phyloP scores from a whole-genome alignment of 2,113 vertebrate species.

The Nothobranchius kuhntae region DNA sequence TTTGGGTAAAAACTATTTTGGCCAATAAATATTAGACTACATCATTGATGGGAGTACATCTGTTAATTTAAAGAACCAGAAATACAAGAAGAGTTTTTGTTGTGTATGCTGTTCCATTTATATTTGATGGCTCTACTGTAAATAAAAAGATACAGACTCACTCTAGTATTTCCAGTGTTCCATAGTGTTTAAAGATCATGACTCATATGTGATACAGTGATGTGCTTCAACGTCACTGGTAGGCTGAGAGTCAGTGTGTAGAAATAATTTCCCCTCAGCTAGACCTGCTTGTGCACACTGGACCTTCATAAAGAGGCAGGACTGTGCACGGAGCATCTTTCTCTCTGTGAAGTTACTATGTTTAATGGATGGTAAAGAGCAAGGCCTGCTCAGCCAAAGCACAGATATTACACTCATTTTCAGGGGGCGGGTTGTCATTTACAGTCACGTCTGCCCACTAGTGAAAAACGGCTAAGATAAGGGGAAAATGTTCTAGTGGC shows the following conservation, averaged over 20 bases:
- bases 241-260: constrained; percentile 26
- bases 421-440: constrained; percentile 50
- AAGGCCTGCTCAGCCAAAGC: constrained; percentile 46
- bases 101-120: too few relatives aligned
- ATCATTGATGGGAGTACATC: too few relatives aligned
- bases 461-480: constrained; percentile 53
- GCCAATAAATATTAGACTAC: too few relatives aligned
- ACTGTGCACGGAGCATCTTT: constrained; percentile 20
- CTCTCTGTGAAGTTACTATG: constrained; percentile 39
- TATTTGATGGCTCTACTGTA: too few relatives aligned
- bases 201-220: constrained; percentile 3
- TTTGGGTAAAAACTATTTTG: too few relatives aligned
- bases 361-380: constrained; percentile 48
- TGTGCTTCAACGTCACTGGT: constrained; percentile 26
- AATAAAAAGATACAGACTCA: too few relatives aligned
- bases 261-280: constrained; percentile 46
- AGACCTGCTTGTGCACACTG: constrained; percentile 34
- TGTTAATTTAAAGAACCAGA: too few relatives aligned
- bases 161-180: not conserved
- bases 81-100: too few relatives aligned
- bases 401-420: constrained; percentile 57
- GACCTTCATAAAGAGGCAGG: constrained; percentile 46
- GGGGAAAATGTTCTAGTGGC: constrained; percentile 42
- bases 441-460: constrained; percentile 35
- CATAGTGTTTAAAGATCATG: not conserved